Evolutionary conservation across 2,113 vertebrate species (phyloP), one percentile per base, ranked within the genome.

Genomic region (Zosterops borbonicus): DNA sequence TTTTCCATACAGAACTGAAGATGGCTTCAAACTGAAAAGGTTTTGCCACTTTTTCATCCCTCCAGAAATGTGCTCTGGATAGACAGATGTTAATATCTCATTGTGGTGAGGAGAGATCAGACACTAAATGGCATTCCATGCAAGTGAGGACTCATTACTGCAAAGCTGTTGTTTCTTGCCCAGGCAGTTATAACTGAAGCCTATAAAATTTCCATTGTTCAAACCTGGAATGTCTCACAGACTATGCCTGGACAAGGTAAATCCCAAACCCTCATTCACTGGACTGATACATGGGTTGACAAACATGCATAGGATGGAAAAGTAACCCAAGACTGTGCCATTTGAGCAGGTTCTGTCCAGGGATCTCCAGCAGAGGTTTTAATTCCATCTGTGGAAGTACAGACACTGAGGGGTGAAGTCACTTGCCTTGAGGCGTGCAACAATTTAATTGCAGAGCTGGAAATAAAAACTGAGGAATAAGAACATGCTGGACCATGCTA

Each of bases 121-220:
- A 67, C 82, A 84, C 22, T 87, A 82, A 93, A 87, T 78, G 58
- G 69, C 90, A 97, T 96, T 96, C 96, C 93, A 42, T 93, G 83
- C 92, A 94, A 93, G 94, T 96, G 90, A 96, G 93, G 86, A 94
- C 93, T 95, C 88, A 97, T 96, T 93, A 62, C 80, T 78, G 77
- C 0, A 12, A 96, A 96, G 89, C 88, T 95, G 94, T 96, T 96
- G 52, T 87, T 96, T 97, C 95, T 97, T 96, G 96, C 86, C 96
- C 69, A 53, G 90, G 24, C 68, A 78, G 60, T 87, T 89, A 63
- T 56, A 90, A 94, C 75, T 82, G 77, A 81, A 95, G 86, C 83
- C 81, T 87, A 50, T 94, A 92, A 96, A 95, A 90, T 94, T 94
- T 92, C 92, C 95, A 97, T 95, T 96, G 90, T 96, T 96, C 87